phyloP scores from a whole-genome alignment of 2,888 invertebrate species.

The Phymatocera aterrima region DNA sequence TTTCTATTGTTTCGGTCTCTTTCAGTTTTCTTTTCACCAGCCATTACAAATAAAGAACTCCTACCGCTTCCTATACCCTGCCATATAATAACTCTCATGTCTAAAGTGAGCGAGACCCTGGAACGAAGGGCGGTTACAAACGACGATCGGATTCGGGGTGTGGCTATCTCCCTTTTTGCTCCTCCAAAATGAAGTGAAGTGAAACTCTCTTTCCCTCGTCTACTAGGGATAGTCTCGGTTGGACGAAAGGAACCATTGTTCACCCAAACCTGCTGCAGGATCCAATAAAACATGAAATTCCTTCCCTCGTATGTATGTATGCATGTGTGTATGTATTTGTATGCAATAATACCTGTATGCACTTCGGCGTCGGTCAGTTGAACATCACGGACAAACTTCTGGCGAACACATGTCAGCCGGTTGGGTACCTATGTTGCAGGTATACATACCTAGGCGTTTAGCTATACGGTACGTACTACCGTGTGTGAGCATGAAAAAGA shows the following conservation, averaged over 20 bases:
- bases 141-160: slow-evolving; percentile 11
- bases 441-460: not conserved
- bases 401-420: slow-evolving; percentile 33
- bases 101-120: not conserved
- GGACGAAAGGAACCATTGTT: slow-evolving; percentile 17
- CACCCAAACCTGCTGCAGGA: not conserved
- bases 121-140: slow-evolving; percentile 21
- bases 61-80: not conserved
- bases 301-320: not conserved
- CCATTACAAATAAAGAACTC: slow-evolving; percentile 18
- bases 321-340: not conserved
- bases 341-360: not conserved
- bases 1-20: not conserved
- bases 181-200: not conserved
- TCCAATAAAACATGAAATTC: slow-evolving; percentile 27
- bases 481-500: not conserved
- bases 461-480: not conserved
- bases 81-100: not conserved
- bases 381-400: not conserved
- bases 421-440: not conserved
- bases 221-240: not conserved
- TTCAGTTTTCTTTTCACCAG: not conserved
- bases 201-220: slow-evolving; percentile 3
- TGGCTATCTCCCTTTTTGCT: not conserved
- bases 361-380: slow-evolving; percentile 7